Conservation (phyloP, 1,140 invertebrate genomes). For the Apolygus lucorum region DNA sequence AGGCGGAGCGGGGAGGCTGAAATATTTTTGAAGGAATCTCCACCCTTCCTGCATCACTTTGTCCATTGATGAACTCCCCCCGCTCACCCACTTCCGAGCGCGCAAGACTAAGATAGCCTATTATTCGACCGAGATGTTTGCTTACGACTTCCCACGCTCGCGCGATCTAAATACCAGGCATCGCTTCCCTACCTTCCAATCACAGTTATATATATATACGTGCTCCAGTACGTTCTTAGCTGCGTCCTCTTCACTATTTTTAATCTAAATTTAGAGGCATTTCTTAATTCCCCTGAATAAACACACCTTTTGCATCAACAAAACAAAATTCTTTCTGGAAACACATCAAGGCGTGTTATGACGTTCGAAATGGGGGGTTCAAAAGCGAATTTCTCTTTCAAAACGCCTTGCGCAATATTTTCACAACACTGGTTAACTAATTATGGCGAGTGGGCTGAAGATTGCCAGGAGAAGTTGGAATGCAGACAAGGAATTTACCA, state of each 20-base stretch:
- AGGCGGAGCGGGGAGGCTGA: background rate
- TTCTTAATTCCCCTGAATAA: background rate
- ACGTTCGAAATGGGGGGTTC: no score
- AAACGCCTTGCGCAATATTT: no score
- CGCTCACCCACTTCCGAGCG: background rate
- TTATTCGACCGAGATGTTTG: constrained; percentile 12
- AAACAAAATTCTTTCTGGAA: no score
- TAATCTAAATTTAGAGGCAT: background rate
- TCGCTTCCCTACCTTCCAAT: constrained; percentile 9
- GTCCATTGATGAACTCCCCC: constrained; percentile 7
- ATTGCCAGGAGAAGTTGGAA: no score
- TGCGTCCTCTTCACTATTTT: background rate
- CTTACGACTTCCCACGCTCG: constrained; percentile 3
- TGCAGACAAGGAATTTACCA: no score
- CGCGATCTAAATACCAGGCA: constrained; percentile 6
- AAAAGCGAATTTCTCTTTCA: no score
- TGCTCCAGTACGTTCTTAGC: background rate
- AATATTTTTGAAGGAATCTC: constrained; percentile 3
- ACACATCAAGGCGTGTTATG: no score
- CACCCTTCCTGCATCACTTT: background rate
- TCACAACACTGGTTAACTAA: no score
- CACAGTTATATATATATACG: constrained; percentile 1
- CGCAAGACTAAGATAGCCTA: constrained; percentile 1
- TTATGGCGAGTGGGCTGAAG: no score
- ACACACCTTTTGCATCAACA: no score